These are phyloP conservation scores for Brachycybe producta DNA, from an alignment of 2,888 invertebrate species.

Conservation along the genomic window DNA sequence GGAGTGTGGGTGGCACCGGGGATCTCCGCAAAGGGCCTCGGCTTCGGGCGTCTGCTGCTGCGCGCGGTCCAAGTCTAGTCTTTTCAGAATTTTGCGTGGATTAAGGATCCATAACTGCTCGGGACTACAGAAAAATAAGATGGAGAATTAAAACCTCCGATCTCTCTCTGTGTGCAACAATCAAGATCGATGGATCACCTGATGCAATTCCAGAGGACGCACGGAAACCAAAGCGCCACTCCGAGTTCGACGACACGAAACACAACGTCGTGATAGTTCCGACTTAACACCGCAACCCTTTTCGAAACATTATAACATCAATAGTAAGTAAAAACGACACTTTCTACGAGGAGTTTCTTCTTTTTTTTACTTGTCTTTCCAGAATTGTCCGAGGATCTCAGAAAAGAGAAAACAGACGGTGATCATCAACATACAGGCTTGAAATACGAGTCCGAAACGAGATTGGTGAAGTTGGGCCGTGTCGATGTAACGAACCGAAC, in stretches of 20 bases:
- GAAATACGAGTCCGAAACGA: constrained; percentile 70
- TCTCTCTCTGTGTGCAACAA: not conserved
- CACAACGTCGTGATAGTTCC: constrained; percentile 83
- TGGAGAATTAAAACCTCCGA: not conserved
- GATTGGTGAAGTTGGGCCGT: constrained; percentile 83
- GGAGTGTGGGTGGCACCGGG: not conserved
- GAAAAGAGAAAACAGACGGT: constrained; percentile 79
- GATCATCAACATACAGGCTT: constrained; percentile 79
- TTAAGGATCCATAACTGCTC: constrained; percentile 87
- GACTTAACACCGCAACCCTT: constrained; percentile 75
- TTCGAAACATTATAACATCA: no score
- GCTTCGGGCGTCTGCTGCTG: not conserved
- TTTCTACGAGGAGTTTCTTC: not conserved
- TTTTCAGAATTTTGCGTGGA: constrained; percentile 68
- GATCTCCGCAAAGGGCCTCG: constrained; percentile 13
- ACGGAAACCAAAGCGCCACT: constrained; percentile 88
- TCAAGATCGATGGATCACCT: constrained; percentile 39
- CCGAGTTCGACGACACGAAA: constrained; percentile 85
- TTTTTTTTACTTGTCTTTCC: constrained; percentile 70
- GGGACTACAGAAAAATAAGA: constrained; percentile 41
- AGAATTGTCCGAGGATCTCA: constrained; percentile 80
- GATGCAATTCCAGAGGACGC: constrained; percentile 91
- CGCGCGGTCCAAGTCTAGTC: constrained; percentile 35
- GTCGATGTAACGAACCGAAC: constrained; percentile 38
- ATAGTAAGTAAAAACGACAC: not conserved